Base-by-base conservation (phyloP, 2,888 invertebrate genomes). In the Diloba caeruleocephala region DNA sequence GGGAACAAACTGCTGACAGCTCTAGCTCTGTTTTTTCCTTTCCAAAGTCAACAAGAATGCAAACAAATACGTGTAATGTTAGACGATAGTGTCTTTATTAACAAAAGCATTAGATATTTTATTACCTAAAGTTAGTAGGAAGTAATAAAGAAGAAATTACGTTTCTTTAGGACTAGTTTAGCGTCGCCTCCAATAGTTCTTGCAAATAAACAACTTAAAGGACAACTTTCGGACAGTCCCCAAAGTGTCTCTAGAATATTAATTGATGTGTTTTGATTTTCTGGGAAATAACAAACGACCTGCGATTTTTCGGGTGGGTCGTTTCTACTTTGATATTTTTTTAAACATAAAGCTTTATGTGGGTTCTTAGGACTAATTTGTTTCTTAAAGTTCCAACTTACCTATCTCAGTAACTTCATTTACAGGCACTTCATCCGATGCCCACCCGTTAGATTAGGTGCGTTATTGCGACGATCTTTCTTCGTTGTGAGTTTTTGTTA, bases 231-330 rank as follows among this genome's bases (percentile, higher is more conserved):
- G n/a, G 14, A 14, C 34, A 38, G 37, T 51, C n/a, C 36, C 1
- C 23, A 23, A 62, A 62, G 43, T 62, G 50, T 33, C 25, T 63
- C 15, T 17, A 21, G 43, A 56, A 56, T 63, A 56, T 63, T n/a
- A n/a, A n/a, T n/a, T 69, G 44, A 69, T 62, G 44, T 45, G 62
- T 61, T 46, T 39, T 62, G 34, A n/a, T 52, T 38, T 28, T 26
- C 46, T 31, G 19, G 31, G 25, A 34, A 26, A 14, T 19, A 17
- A 43, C 25, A 49, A 52, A 68, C 33, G 51, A 44, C 21, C 28
- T 15, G 2, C 36, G 28, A 44, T 50, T 59, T 44, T 58, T 12
- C n/a, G n/a, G n/a, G n/a, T n/a, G n/a, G 17, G 50, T 41, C 19
- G 0, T 50, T 46, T 14, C 15, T 45, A 42, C 25, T 61, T 33